Conservation (phyloP, 2,888 invertebrate species). For the Heliothis peltigera region DNA sequence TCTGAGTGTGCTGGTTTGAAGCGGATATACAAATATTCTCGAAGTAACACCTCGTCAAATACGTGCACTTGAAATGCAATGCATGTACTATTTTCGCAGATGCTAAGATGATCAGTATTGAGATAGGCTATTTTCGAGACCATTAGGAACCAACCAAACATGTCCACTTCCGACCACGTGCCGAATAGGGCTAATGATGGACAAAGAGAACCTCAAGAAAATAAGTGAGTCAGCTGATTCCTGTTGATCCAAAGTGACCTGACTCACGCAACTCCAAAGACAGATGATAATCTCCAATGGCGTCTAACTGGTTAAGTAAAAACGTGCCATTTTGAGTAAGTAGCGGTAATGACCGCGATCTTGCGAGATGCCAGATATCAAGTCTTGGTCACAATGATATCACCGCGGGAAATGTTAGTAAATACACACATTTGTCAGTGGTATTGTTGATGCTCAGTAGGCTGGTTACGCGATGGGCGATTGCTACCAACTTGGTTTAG, state of each 20-base stretch:
- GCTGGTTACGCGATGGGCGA: conserved; percentile 27
- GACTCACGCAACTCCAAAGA: conserved; percentile 28
- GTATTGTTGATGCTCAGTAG: conserved; percentile 53
- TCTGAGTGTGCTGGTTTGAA: no score
- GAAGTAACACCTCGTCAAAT: no score
- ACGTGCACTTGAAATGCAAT: no score
- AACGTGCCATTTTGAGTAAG: conserved; percentile 39
- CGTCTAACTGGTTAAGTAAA: conserved; percentile 20
- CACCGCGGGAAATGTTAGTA: conserved; percentile 67
- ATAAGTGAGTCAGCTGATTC: conserved; percentile 21
- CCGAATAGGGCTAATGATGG: not conserved
- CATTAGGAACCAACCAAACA: not conserved
- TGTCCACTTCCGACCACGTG: conserved; percentile 8
- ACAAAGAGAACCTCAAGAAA: conserved; percentile 6
- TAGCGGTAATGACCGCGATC: conserved; percentile 54
- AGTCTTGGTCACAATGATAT: conserved; percentile 62
- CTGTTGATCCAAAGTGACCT: conserved; percentile 10
- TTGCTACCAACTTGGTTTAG: not conserved
- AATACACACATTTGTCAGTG: conserved; percentile 60
- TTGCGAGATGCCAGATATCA: conserved; percentile 42
- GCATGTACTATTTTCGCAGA: no score
- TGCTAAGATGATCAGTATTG: not conserved
- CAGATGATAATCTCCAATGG: conserved; percentile 25
- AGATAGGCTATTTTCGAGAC: not conserved
- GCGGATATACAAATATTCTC: no score